Conservation (phyloP, 2,888 invertebrate species). For the Lasioglossum zephyrum region DNA sequence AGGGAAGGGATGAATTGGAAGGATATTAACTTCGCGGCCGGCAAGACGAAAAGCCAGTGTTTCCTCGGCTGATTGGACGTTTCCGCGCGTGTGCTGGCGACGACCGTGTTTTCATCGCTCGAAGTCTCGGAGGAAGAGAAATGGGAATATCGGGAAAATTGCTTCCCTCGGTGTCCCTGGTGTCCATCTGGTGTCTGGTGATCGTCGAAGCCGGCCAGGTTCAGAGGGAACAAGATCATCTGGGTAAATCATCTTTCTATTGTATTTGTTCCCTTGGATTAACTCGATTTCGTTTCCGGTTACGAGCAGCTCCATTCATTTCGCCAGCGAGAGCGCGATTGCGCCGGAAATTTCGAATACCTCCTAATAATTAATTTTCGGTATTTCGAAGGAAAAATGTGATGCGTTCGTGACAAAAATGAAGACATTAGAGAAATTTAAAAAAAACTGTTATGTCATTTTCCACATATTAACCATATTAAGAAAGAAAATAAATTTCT, state of each 20-base stretch:
- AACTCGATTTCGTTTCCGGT: neutral
- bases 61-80: constrained; percentile 55
- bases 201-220: constrained; percentile 49
- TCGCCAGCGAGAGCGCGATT: neutral
- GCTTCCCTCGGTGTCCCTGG: constrained; percentile 59
- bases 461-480: no score
- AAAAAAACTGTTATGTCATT: no score
- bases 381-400: neutral
- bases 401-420: no score
- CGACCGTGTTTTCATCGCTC: constrained; percentile 55
- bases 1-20: constrained; percentile 46
- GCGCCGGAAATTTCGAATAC: neutral
- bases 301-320: neutral
- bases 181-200: constrained; percentile 64
- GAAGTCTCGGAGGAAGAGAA: constrained; percentile 51
- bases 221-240: constrained; percentile 53
- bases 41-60: constrained; percentile 48
- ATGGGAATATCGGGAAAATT: constrained; percentile 64
- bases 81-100: constrained; percentile 24
- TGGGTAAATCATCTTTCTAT: constrained; percentile 56
- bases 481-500: no score
- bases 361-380: neutral
- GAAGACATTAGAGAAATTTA: no score
- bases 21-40: constrained; percentile 44
- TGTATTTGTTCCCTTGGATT: constrained; percentile 24